These are phyloP conservation scores for Morinoia aosen DNA, from an alignment of 2,888 invertebrate genomes.

Conservation along the genomic window DNA sequence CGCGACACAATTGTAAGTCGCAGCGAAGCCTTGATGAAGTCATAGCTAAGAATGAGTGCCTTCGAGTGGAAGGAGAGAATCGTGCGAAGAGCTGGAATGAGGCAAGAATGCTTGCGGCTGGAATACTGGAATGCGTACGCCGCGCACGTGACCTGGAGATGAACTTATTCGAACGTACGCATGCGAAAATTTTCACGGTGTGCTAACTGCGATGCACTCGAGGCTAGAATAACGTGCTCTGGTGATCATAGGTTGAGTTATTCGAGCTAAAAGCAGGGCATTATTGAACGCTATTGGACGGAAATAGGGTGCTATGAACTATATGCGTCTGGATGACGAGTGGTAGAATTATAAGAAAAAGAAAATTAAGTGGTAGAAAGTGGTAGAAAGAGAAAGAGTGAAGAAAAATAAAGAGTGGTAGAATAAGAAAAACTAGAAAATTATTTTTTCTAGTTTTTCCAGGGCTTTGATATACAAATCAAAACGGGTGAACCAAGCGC, in stretches of 20 bases:
- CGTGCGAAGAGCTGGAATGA: slow-evolving; percentile 25
- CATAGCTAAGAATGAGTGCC: slow-evolving; percentile 24
- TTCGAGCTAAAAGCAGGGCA: not conserved
- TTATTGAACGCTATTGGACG: not conserved
- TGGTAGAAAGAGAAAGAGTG: no score
- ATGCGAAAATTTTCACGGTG: not conserved
- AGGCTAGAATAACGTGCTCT: not conserved
- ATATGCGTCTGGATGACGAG: no score
- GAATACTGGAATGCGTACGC: not conserved
- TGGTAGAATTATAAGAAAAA: no score
- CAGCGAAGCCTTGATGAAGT: slow-evolving; percentile 25
- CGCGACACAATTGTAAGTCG: slow-evolving; percentile 6
- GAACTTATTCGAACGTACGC: not conserved
- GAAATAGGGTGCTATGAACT: no score
- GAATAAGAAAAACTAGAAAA: no score
- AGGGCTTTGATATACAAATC: no score
- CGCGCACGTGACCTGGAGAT: not conserved
- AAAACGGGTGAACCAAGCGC: no score
- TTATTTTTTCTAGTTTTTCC: no score
- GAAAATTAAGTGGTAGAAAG: no score
- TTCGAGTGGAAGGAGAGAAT: slow-evolving; percentile 40
- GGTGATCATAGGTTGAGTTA: not conserved
- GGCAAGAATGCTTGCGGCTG: not conserved
- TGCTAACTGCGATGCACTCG: not conserved
- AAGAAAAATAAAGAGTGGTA: no score